Percentiles rank a stretch among this genome's conserved stretches.
Evolutionary conservation across 2,797 vertebrate species (phyloP).

Genomic region (Brachyalestes nurse): DNA sequence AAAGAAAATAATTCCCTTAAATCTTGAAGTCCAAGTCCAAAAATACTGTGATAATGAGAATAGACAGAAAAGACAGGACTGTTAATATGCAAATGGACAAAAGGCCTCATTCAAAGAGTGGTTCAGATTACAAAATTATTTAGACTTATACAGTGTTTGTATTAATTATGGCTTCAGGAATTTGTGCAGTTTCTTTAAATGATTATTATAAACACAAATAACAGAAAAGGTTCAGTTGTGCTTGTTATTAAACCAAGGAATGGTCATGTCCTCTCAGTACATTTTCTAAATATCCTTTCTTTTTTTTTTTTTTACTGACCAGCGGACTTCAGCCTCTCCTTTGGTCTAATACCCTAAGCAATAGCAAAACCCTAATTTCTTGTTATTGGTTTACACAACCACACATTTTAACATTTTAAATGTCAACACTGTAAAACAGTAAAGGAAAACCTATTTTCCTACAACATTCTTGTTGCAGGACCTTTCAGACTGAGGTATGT

Average conservation of each 20-base stretch:
- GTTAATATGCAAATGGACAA: constrained; percentile 10
- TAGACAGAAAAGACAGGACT: constrained; percentile 9
- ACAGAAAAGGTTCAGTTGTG: constrained; percentile 65
- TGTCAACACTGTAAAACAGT: background rate
- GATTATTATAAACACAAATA: constrained; percentile 48
- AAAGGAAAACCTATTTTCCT: background rate
- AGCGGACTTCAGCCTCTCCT: constrained; percentile 52
- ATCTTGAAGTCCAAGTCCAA: constrained; percentile 22
- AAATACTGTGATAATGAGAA: constrained; percentile 38
- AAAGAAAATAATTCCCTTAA: constrained; percentile 37
- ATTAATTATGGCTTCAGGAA: constrained; percentile 75
- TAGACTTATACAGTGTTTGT: constrained; percentile 14
- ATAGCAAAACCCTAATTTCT: constrained; percentile 1
- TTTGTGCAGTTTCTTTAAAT: constrained; percentile 60
- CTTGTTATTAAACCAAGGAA: constrained; percentile 52
- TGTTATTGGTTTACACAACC: constrained; percentile 3
- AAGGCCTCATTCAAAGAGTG: constrained; percentile 20
- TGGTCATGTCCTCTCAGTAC: constrained; percentile 54
- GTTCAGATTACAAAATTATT: constrained; percentile 11
- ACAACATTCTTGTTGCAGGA: constrained; percentile 29
- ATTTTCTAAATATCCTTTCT: constrained; percentile 62
- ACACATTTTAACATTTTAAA: constrained; percentile 24
- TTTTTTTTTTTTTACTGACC: constrained; percentile 18
- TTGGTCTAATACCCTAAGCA: constrained; percentile 67
- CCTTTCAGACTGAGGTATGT: constrained; percentile 16